phyloP scores from a whole-genome alignment of 2,888 invertebrate genomes.

The Ceraclea dissimilis region DNA sequence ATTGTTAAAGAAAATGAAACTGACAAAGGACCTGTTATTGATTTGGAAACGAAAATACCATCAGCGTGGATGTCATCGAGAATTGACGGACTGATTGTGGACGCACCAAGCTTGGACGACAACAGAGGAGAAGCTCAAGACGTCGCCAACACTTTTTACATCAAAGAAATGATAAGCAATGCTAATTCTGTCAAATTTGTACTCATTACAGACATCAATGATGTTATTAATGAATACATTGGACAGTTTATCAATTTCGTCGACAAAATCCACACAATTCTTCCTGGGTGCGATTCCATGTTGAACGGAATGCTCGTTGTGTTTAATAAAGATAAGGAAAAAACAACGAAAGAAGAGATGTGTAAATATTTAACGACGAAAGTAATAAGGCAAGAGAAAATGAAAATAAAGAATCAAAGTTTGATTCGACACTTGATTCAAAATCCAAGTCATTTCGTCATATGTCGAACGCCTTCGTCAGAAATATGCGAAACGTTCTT shows the following conservation, averaged over 20 bases:
- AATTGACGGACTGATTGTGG: background rate
- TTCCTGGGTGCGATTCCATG: background rate
- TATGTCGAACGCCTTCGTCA: background rate
- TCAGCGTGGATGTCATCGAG: background rate
- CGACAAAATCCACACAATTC: background rate
- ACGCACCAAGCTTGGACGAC: constrained; percentile 3
- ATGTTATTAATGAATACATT: background rate
- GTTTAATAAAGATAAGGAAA: background rate
- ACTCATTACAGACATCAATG: constrained; percentile 2
- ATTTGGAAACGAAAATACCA: background rate
- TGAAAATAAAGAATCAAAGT: background rate
- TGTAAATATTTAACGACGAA: background rate
- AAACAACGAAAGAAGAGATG: background rate
- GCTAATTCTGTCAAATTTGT: constrained; percentile 3
- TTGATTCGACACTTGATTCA: background rate
- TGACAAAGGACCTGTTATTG: background rate
- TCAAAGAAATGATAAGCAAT: constrained; percentile 1
- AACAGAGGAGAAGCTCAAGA: constrained; percentile 6
- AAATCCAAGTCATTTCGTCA: background rate
- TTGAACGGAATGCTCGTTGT: background rate
- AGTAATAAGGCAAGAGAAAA: background rate
- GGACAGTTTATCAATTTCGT: background rate
- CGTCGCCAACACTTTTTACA: constrained; percentile 2
- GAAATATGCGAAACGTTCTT: background rate
- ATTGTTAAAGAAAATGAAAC: background rate